Base-by-base conservation (phyloP, 1,140 invertebrate genomes). In the Drosophila tristis region DNA sequence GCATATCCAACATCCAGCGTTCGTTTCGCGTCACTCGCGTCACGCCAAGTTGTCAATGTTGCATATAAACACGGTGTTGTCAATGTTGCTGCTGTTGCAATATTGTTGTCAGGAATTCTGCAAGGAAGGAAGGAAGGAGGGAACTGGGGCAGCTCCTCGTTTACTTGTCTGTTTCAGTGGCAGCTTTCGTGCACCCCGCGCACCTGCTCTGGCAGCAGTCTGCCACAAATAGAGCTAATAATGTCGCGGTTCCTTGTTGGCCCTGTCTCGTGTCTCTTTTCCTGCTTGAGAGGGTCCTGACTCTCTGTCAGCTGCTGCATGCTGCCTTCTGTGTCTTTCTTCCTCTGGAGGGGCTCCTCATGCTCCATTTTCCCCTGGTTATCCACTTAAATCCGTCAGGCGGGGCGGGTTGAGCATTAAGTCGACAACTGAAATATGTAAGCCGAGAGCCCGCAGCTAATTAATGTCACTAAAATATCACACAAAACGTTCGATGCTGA, bases 21-120 rank as follows among this genome's bases (percentile, higher is more conserved):
- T 53, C 54, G 54, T 58, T 72, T 61, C 26, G 67, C 73, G 71
- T 76, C 73, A 73, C 55, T 74, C 60, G 81, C 80, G 76, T 78
- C 78, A 86, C 77, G 81, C 74, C 81, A 86, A 78, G 81, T 78
- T 86, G 81, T 86, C 81, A 86, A 86, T 86, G 81, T 86, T 86
- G 81, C 81, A 86, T 65, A 86, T 86, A 86, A 86, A 81, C 78
- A 86, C 51, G 70, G 62, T 58, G 82, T 72, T 87, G 74, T 81
- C 82, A 81, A 63, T 72, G 82, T 73, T 74, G 80, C 45, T 64
- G 31, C 4, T 9, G 53, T 31, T 65, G 60, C 43, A 73, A 74
- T 74, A 74, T 74, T 42, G 55, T 44, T 63, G 45, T 31, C n/a
- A 15, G 48, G 26, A 68, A 57, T 35, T 45, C 45, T 45, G 29